Conservation (phyloP, 2,888 invertebrate species). For the Ganaspis brasiliensis region DNA sequence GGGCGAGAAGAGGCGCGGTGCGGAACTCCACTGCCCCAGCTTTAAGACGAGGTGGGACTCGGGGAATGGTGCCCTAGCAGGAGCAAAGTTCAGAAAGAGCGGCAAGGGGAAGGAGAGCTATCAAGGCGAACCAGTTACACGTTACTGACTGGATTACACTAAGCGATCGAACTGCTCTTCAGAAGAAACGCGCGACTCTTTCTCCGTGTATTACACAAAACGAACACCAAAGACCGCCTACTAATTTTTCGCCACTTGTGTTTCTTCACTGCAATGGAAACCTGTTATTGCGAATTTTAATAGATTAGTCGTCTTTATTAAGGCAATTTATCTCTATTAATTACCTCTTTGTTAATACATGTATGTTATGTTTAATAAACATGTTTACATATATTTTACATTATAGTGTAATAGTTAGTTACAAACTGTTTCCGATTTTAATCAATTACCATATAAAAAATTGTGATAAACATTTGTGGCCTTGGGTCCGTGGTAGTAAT, state of each 20-base stretch:
- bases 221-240: slow-evolving; percentile 62
- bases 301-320: slow-evolving; percentile 1
- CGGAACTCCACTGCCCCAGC: slow-evolving; percentile 40
- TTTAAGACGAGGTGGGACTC: slow-evolving; percentile 45
- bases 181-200: slow-evolving; percentile 62
- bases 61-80: slow-evolving; percentile 54
- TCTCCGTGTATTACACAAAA: slow-evolving; percentile 55
- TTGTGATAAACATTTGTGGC: too few species aligned
- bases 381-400: too few species aligned
- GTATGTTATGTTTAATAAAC: too few species aligned
- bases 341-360: too few species aligned
- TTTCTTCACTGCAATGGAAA: slow-evolving; percentile 5
- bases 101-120: slow-evolving; percentile 69
- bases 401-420: too few species aligned
- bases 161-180: slow-evolving; percentile 74
- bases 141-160: slow-evolving; percentile 79
- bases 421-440: too few species aligned
- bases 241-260: slow-evolving; percentile 46
- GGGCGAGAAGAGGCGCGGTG: slow-evolving; percentile 53
- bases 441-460: too few species aligned
- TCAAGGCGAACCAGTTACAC: slow-evolving; percentile 79
- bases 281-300: slow-evolving; percentile 4
- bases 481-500: too few species aligned
- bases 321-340: background rate
- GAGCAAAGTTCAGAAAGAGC: slow-evolving; percentile 54